These are phyloP conservation scores for Tiliacea aurago DNA, from an alignment of 2,888 invertebrate genomes.

Conservation along the genomic window DNA sequence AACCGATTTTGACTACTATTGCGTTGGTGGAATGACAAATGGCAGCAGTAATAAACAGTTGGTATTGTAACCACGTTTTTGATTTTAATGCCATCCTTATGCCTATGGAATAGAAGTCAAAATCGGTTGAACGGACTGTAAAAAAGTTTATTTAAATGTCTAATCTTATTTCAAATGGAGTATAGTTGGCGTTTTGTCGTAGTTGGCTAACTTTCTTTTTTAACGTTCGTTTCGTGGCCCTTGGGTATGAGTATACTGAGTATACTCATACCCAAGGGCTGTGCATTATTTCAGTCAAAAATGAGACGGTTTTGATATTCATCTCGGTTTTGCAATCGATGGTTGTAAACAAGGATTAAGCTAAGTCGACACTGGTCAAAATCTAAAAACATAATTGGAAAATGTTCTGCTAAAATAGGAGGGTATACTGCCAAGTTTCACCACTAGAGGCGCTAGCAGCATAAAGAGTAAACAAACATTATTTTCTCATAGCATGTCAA, in stretches of 20 bases:
- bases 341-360: background rate
- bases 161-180: too few relatives aligned
- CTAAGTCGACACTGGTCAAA: background rate
- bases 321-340: background rate
- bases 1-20: too few relatives aligned
- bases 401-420: background rate
- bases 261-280: too few relatives aligned
- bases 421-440: background rate
- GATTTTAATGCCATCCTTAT: too few relatives aligned
- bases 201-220: background rate
- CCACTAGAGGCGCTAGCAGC: slow-evolving; percentile 5
- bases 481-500: background rate
- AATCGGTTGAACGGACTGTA: too few relatives aligned
- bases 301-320: background rate
- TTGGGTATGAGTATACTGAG: background rate
- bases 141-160: too few relatives aligned
- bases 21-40: too few relatives aligned
- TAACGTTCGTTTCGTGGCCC: background rate
- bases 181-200: background rate
- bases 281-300: background rate
- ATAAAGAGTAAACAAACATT: background rate
- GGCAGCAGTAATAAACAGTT: too few relatives aligned
- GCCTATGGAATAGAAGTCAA: too few relatives aligned
- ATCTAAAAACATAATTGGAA: background rate
- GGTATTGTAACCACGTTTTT: too few relatives aligned